Conservation (phyloP, 2,113 vertebrate species). For the Tinamus guttatus region DNA sequence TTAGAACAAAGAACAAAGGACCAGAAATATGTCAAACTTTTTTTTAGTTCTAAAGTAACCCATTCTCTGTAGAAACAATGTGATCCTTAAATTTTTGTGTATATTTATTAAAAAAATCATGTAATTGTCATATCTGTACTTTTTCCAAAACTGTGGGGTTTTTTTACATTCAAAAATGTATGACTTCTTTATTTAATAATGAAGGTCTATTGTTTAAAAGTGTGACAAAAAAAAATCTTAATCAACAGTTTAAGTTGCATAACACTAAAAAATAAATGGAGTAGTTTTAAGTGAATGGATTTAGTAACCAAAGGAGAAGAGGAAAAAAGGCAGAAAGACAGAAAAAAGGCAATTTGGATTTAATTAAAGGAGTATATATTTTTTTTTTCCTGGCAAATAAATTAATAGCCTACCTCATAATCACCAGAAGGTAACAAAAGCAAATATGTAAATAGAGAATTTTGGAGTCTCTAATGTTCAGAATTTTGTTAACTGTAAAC, state of each 20-base stretch:
- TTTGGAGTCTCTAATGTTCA: neutral
- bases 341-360: neutral
- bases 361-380: neutral
- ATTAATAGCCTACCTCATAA: neutral
- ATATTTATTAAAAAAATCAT: neutral
- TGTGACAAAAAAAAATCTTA: neutral
- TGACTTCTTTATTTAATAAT: neutral
- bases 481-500: neutral
- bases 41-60: neutral
- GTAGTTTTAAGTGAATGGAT: neutral
- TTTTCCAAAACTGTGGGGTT: neutral
- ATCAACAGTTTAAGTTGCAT: too few relatives aligned
- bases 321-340: neutral
- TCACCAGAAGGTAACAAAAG: neutral
- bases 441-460: neutral
- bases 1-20: neutral
- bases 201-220: neutral
- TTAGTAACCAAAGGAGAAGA: neutral
- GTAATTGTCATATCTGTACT: neutral
- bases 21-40: neutral
- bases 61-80: neutral
- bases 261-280: neutral
- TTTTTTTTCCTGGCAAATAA: neutral
- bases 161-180: neutral
- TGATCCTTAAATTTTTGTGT: neutral